Conservation (phyloP, 2,888 invertebrate genomes). For the Ephialtes manifestator region DNA sequence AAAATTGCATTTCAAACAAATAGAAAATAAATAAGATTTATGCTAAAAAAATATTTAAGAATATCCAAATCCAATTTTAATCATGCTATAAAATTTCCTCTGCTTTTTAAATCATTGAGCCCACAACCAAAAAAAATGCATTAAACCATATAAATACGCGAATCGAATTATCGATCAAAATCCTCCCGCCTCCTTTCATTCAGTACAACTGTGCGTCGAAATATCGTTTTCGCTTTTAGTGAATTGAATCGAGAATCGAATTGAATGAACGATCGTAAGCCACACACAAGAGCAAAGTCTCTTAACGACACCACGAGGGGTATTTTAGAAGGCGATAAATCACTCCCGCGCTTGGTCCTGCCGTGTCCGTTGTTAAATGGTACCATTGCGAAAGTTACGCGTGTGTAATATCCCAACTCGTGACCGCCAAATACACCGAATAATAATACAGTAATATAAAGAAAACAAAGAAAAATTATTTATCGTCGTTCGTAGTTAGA, state of each 20-base stretch:
- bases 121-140: too few relatives aligned
- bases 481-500: conserved; percentile 43
- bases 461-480: conserved; percentile 36
- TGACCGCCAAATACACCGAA: conserved; percentile 14
- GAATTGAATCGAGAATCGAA: conserved; percentile 52
- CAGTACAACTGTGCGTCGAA: background rate
- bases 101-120: too few relatives aligned
- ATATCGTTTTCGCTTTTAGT: background rate
- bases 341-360: conserved; percentile 73
- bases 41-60: too few relatives aligned
- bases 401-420: background rate
- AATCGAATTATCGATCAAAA: conserved; percentile 22
- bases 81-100: too few relatives aligned
- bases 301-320: conserved; percentile 64
- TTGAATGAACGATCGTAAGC: conserved; percentile 63
- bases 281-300: conserved; percentile 63
- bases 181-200: conserved; percentile 23
- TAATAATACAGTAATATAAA: conserved; percentile 47
- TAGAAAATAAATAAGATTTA: too few relatives aligned
- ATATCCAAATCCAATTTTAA: too few relatives aligned
- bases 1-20: conserved; percentile 4
- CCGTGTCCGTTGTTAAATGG: conserved; percentile 75
- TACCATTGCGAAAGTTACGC: conserved; percentile 43
- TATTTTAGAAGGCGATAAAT: conserved; percentile 83
- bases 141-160: too few relatives aligned